phyloP scores from a whole-genome alignment of 1,140 invertebrate species.

The Drosophila orosa region DNA sequence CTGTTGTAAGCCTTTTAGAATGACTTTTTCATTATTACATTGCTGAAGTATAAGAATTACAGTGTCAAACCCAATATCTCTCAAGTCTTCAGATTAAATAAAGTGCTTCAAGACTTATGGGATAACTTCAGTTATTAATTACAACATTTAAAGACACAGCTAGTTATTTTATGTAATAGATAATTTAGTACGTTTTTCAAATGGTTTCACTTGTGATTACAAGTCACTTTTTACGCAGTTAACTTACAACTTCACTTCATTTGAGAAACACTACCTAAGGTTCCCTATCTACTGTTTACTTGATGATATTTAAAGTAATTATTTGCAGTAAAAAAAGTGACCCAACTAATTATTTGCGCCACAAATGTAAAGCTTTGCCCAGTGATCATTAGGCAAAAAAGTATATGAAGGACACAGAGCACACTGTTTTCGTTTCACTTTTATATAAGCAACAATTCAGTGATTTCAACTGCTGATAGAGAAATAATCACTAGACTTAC shows the following conservation, averaged over 20 bases:
- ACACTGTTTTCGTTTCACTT: constrained; percentile 6
- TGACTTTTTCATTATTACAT: background rate
- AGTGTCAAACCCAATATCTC: background rate
- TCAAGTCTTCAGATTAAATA: background rate
- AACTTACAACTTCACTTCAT: background rate
- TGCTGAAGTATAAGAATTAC: background rate
- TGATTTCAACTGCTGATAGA: constrained; percentile 29
- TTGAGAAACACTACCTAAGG: background rate
- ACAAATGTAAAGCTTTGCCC: constrained; percentile 1
- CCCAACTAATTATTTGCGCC: constrained; percentile 24
- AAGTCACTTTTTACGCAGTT: background rate
- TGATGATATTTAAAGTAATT: constrained; percentile 24
- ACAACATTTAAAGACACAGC: background rate
- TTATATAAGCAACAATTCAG: constrained; percentile 27
- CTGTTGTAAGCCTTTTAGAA: background rate
- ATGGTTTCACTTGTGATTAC: background rate
- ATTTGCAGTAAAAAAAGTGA: constrained; percentile 8
- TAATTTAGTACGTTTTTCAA: background rate
- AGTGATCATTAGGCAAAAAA: constrained; percentile 1
- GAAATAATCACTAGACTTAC: constrained; percentile 28
- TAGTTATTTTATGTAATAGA: background rate
- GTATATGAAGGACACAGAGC: background rate
- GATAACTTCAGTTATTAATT: background rate
- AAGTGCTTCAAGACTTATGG: background rate
- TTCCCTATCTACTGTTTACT: constrained; percentile 10